A percentile compares a stretch with the other conserved stretches of the same genome.
Conservation (phyloP, 2,797 vertebrate genomes). For the Spondyliosoma cantharus region DNA sequence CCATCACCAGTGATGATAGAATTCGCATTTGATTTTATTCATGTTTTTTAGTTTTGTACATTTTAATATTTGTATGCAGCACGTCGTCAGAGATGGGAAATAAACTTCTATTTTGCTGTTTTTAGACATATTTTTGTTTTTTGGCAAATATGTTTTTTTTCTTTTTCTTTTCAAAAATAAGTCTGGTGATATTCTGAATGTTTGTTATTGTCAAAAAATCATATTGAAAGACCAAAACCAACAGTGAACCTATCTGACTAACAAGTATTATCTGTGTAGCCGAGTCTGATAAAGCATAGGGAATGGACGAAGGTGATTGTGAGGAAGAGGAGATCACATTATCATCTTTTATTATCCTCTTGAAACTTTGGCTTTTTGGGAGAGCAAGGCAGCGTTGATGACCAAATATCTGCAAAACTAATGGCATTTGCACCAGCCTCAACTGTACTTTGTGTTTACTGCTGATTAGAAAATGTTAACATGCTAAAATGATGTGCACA, state of each 20-base stretch:
- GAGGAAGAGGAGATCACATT: too few species aligned
- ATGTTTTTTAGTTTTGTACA: conserved; percentile 25
- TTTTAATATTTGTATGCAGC: conserved; percentile 46
- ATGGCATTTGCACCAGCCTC: too few species aligned
- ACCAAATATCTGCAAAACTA: too few species aligned
- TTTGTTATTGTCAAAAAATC: conserved; percentile 3
- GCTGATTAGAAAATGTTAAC: too few species aligned
- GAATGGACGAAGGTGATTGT: neutral
- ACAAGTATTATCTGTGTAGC: neutral
- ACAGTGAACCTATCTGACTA: neutral
- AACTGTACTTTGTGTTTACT: too few species aligned
- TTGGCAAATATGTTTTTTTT: neutral
- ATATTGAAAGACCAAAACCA: neutral
- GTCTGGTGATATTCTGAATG: neutral
- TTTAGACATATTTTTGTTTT: neutral
- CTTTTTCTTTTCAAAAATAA: neutral
- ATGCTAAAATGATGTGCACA: too few species aligned
- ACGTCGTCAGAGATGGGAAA: conserved; percentile 35
- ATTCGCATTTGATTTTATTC: conserved; percentile 40
- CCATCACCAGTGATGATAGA: neutral
- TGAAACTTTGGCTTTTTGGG: too few species aligned
- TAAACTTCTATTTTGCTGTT: conserved; percentile 52
- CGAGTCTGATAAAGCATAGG: neutral
- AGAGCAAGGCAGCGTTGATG: too few species aligned
- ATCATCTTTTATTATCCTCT: too few species aligned